Conservation (phyloP, 2,888 invertebrate genomes). For the Euphydryas editha region DNA sequence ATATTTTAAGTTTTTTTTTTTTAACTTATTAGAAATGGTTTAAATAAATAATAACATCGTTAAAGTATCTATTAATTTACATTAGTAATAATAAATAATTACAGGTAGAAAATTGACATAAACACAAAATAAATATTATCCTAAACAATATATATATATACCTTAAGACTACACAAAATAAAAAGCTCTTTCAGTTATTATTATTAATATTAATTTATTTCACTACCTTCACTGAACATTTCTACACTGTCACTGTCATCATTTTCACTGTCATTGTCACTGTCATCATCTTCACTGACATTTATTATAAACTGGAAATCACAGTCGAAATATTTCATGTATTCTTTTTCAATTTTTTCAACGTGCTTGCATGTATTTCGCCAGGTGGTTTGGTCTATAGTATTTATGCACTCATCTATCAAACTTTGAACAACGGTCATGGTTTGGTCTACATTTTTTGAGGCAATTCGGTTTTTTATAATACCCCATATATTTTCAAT, state of each 20-base stretch:
- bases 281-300: constrained; percentile 10
- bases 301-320: constrained; percentile 24
- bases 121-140: too few relatives aligned
- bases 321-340: constrained; percentile 14
- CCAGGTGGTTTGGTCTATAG: constrained; percentile 20
- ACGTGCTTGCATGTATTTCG: constrained; percentile 29
- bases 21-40: too few relatives aligned
- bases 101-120: too few relatives aligned
- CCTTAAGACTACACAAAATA: too few relatives aligned
- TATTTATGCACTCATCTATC: constrained; percentile 9
- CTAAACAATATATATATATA: too few relatives aligned
- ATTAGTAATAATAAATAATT: too few relatives aligned
- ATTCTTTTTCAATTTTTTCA: constrained; percentile 32
- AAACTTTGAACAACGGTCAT: constrained; percentile 15
- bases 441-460: constrained; percentile 33
- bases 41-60: too few relatives aligned
- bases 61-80: too few relatives aligned
- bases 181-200: too few relatives aligned
- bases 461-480: constrained; percentile 37
- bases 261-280: not conserved
- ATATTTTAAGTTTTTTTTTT: too few relatives aligned
- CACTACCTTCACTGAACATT: not conserved
- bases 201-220: not conserved
- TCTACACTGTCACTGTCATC: not conserved
- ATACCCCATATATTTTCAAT: constrained; percentile 42